phyloP scores from a whole-genome alignment of 2,797 vertebrate species.

The Coccyzus lansbergi region DNA sequence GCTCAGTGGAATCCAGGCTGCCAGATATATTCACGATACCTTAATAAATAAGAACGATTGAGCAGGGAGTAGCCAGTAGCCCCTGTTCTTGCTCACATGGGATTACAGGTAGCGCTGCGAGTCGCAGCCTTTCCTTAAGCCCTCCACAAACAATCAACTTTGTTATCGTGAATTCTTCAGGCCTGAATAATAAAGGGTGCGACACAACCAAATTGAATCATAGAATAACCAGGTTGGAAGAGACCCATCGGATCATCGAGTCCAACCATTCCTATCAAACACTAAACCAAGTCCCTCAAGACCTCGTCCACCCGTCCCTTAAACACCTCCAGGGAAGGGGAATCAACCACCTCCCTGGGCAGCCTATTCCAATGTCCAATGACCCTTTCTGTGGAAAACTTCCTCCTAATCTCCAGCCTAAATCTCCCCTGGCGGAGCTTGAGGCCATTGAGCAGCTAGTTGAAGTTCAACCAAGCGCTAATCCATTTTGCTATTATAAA shows the following conservation, averaged over 20 bases:
- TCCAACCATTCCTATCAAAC: too few species aligned
- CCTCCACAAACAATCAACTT: neutral
- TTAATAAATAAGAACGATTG: neutral
- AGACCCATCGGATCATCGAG: too few species aligned
- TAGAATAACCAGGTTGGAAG: too few species aligned
- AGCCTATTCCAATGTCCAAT: too few species aligned
- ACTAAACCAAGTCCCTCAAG: too few species aligned
- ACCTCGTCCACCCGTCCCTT: too few species aligned
- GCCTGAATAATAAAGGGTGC: neutral
- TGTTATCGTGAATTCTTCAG: neutral
- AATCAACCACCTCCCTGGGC: too few species aligned
- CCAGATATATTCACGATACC: neutral
- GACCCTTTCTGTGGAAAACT: too few species aligned
- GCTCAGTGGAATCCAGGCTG: neutral
- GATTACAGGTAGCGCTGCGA: neutral
- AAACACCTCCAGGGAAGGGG: too few species aligned
- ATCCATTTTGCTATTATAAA: neutral
- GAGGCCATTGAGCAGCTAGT: neutral
- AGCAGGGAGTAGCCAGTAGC: neutral
- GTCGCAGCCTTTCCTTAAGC: neutral
- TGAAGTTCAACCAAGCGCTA: constrained; percentile 21
- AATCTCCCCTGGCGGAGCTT: too few species aligned
- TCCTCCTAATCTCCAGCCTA: too few species aligned
- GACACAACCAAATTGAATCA: neutral
- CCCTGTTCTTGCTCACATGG: neutral